Evolutionary conservation across 53 echinoderm and acorn worm genomes (phyloP), one percentile per base, ranked within the genome.

Genomic region (Paracentrotus lividus): DNA sequence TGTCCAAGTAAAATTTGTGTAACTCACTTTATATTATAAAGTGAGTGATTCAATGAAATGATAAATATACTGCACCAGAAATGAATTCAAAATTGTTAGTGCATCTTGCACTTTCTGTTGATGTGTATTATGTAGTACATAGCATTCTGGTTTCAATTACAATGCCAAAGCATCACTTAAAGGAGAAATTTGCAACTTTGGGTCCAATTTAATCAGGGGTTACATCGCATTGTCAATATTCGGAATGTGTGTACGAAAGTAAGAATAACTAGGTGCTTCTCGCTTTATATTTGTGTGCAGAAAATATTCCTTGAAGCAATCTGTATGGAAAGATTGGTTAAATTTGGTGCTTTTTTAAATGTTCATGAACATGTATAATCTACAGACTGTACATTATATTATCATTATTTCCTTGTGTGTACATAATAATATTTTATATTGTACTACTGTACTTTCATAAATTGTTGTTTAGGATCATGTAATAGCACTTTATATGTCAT

Each of bases 381-480:
- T 40, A 40, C 47, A 27, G 81, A 81, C 7, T 49, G n/a, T 81
- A 47, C 81, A 81, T 45, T 27, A 47, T 45, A 10, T 9, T n/a
- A 47, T 15, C 26, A 14, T 45, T 81, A 81, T 81, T n/a, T 44
- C 81, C 47, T 81, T 81, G 81, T 78, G 14, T 78, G 33, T 81
- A 10, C 47, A 47, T 47, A 64, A 26, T 81, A 47, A 44, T 8
- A 81, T 81, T 81, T 81, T 81, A 47, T 81, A 81, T 44, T 81
- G 81, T 81, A 81, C 81, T 81, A 81, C 77, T 81, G 44, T 47
- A 81, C 81, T 81, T 81, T 81, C 81, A 81, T 1, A n/a, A 81
- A 2, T 27, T 81, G 26, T 81, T 81, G 24, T 57, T 81, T 81
- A n/a, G 27, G 12, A 81, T 49, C 47, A 72, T 72, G 72, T 0